Evolutionary conservation across 2,113 vertebrate species (phyloP).

Genomic region (Etheostoma spectabile): DNA sequence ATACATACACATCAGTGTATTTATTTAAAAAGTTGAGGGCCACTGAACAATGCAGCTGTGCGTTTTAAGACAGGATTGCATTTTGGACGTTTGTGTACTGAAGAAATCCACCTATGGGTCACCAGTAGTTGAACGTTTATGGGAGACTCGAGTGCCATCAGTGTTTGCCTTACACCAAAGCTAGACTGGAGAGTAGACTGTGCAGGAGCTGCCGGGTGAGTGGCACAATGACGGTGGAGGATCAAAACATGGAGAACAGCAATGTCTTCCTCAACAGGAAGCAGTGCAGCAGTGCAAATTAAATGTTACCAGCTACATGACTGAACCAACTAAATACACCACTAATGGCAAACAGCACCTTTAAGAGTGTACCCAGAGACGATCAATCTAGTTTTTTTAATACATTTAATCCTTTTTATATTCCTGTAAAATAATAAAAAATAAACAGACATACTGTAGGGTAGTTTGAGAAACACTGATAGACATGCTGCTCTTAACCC

Average conservation of each 20-base stretch:
- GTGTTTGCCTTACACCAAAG: slow-evolving; percentile 65
- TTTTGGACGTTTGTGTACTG: slow-evolving; percentile 72
- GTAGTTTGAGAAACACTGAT: slow-evolving; percentile 68
- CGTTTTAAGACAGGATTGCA: slow-evolving; percentile 80
- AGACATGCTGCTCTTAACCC: slow-evolving; percentile 55
- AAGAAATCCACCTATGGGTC: slow-evolving; percentile 58
- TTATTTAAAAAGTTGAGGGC: slow-evolving; percentile 85
- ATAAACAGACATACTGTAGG: slow-evolving; percentile 42
- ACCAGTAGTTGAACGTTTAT: slow-evolving; percentile 45
- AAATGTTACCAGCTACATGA: slow-evolving; percentile 61
- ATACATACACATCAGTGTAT: slow-evolving; percentile 85
- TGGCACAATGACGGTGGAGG: slow-evolving; percentile 57
- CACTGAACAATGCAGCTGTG: slow-evolving; percentile 82
- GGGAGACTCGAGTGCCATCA: slow-evolving; percentile 61
- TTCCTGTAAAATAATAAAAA: slow-evolving; percentile 31
- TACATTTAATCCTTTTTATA: slow-evolving; percentile 27
- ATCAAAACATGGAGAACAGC: slow-evolving; percentile 67
- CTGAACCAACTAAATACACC: slow-evolving; percentile 68
- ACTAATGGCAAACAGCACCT: slow-evolving; percentile 77
- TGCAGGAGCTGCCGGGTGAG: slow-evolving; percentile 69
- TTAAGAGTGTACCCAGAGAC: slow-evolving; percentile 57
- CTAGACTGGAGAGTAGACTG: slow-evolving; percentile 62
- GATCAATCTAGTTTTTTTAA: slow-evolving; percentile 10
- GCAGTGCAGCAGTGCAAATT: slow-evolving; percentile 71
- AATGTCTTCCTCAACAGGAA: slow-evolving; percentile 68